phyloP scores from a whole-genome alignment of 2,113 vertebrate genomes.

The Melanerpes formicivorus region DNA sequence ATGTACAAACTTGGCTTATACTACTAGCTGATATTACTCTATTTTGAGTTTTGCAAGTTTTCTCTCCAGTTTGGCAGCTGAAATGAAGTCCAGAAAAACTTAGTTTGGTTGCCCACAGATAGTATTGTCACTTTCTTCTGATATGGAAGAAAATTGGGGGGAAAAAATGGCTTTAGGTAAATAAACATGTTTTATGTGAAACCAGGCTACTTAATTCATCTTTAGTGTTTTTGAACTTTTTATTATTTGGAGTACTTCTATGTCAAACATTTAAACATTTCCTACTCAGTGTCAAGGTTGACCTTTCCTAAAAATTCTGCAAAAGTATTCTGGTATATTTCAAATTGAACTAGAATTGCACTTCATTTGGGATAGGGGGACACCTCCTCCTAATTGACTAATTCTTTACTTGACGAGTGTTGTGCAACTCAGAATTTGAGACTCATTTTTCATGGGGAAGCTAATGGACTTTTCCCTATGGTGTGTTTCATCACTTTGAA shows the following conservation, averaged over 20 bases:
- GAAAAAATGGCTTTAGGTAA: neutral
- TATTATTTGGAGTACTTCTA: neutral
- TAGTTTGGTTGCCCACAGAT: neutral
- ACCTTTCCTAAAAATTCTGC: neutral
- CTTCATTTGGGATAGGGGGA: fast-evolving
- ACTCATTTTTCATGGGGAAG: neutral
- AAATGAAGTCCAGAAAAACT: neutral
- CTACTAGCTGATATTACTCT: neutral
- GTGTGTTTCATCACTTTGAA: neutral
- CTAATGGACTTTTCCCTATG: neutral
- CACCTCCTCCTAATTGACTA: neutral
- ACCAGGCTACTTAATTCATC: neutral
- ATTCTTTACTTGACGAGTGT: neutral
- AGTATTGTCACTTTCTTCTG: neutral
- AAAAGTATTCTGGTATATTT: neutral
- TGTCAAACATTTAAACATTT: neutral
- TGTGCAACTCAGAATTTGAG: neutral
- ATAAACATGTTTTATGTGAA: neutral
- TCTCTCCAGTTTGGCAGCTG: neutral
- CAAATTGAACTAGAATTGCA: neutral
- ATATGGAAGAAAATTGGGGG: neutral
- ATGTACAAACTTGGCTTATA: neutral
- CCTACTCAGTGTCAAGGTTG: neutral
- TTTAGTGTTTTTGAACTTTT: neutral
- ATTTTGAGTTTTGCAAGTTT: neutral